Percentiles rank a stretch among this genome's conserved stretches.
phyloP scores from a whole-genome alignment of 2,888 invertebrate species.

The Diogma glabrata region DNA sequence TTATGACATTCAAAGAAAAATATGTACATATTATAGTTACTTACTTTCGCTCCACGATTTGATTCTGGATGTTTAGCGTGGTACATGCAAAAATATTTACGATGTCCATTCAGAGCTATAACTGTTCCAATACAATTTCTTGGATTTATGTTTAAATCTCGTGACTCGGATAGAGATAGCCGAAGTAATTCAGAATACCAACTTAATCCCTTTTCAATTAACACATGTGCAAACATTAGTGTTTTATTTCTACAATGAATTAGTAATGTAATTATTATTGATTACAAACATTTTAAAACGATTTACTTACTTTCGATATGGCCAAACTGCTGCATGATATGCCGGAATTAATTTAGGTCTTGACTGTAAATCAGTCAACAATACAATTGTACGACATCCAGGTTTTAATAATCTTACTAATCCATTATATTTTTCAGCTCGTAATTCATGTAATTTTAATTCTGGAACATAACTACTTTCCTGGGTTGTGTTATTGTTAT shows the following conservation, averaged over 20 bases:
- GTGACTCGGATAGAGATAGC: conserved; percentile 70
- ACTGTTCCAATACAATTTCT: conserved; percentile 96
- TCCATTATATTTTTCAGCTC: conserved; percentile 92
- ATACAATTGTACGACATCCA: conserved; percentile 84
- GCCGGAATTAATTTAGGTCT: conserved; percentile 76
- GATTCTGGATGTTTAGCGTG: conserved; percentile 90
- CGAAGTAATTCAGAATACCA: conserved; percentile 91
- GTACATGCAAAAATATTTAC: conserved; percentile 98
- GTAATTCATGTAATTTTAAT: conserved; percentile 76
- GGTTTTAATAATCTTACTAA: conserved; percentile 85
- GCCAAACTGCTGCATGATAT: conserved; percentile 90
- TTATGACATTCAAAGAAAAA: conserved; percentile 2
- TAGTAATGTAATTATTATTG: too few species aligned
- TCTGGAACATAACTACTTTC: conserved; percentile 40
- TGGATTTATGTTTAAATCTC: conserved; percentile 82
- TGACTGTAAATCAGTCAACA: conserved; percentile 81
- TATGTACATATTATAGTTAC: conserved; percentile 7
- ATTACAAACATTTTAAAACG: not conserved
- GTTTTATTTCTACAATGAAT: conserved; percentile 96
- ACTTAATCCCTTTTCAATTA: conserved; percentile 79
- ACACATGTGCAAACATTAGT: conserved; percentile 85
- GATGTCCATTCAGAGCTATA: conserved; percentile 86
- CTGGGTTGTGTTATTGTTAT: conserved; percentile 20
- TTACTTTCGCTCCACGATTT: conserved; percentile 53
- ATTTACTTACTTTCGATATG: conserved; percentile 73